A percentile compares a stretch with the other conserved stretches of the same genome.
phyloP scores from a whole-genome alignment of 2,888 invertebrate species.

The Osmoderma eremita region DNA sequence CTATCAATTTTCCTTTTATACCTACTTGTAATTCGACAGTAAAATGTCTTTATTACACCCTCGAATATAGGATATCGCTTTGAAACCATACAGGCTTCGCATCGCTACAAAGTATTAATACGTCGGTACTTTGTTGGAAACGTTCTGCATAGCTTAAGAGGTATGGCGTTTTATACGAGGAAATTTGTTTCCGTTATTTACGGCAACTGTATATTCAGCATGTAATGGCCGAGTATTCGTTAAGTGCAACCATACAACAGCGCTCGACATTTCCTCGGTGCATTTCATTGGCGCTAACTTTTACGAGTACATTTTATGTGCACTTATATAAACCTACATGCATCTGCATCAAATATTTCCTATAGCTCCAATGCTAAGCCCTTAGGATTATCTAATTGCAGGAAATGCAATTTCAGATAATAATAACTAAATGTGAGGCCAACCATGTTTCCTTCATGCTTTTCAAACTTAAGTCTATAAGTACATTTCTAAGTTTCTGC shows the following conservation, averaged over 20 bases:
- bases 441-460: no score
- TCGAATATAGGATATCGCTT: no score
- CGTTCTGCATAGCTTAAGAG: no score
- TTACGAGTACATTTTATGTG: conserved; percentile 26
- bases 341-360: not conserved
- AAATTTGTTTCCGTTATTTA: conserved; percentile 33
- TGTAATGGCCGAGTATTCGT: conserved; percentile 14
- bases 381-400: not conserved
- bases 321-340: not conserved
- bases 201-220: conserved; percentile 3
- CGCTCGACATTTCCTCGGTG: conserved; percentile 5
- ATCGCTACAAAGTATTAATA: no score
- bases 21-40: no score
- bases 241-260: conserved; percentile 24
- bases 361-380: not conserved
- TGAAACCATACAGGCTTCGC: no score
- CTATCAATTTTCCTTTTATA: no score
- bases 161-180: not conserved
- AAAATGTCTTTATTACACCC: no score
- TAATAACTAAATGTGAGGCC: not conserved
- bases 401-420: not conserved
- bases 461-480: no score
- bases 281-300: conserved; percentile 25
- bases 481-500: no score
- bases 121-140: not conserved